Evolutionary conservation across 1,140 invertebrate genomes (phyloP).

Genomic region (Drosophila lacteicornis): DNA sequence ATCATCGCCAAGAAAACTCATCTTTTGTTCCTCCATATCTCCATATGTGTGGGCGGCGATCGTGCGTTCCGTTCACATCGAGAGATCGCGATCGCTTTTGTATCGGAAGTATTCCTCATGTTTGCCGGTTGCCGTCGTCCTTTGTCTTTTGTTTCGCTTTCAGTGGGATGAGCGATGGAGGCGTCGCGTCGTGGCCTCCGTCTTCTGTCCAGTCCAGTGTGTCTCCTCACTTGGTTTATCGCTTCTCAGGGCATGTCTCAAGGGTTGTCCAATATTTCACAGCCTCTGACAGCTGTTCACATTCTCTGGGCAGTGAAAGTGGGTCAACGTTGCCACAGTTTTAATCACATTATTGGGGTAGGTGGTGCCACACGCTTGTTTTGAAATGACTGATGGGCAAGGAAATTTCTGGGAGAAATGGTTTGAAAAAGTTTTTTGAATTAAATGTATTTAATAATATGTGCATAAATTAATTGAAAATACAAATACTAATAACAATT

Average conservation of each 20-base stretch:
- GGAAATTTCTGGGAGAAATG: neutral
- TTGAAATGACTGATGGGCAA: neutral
- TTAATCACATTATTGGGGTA: conserved; percentile 41
- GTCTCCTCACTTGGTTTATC: conserved; percentile 27
- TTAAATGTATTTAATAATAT: no score
- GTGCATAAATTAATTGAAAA: no score
- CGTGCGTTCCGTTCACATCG: neutral
- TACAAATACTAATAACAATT: no score
- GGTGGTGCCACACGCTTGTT: conserved; percentile 18
- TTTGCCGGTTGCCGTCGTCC: conserved; percentile 18
- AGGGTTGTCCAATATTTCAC: conserved; percentile 46
- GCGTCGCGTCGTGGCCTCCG: conserved; percentile 17
- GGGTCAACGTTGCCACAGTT: conserved; percentile 30
- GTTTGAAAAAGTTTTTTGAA: no score
- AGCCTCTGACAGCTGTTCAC: conserved; percentile 38
- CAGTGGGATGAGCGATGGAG: conserved; percentile 36
- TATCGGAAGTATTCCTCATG: conserved; percentile 42
- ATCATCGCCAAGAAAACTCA: conserved; percentile 4
- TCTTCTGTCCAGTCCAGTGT: conserved; percentile 11
- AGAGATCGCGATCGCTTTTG: conserved; percentile 24
- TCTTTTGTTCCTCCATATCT: conserved; percentile 13
- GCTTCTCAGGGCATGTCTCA: conserved; percentile 18
- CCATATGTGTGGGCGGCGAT: conserved; percentile 22
- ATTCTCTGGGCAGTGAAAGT: conserved; percentile 40
- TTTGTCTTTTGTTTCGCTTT: conserved; percentile 32